Base-by-base conservation (phyloP, 2,113 vertebrate species). In the Heterotilapia buettikoferi region DNA sequence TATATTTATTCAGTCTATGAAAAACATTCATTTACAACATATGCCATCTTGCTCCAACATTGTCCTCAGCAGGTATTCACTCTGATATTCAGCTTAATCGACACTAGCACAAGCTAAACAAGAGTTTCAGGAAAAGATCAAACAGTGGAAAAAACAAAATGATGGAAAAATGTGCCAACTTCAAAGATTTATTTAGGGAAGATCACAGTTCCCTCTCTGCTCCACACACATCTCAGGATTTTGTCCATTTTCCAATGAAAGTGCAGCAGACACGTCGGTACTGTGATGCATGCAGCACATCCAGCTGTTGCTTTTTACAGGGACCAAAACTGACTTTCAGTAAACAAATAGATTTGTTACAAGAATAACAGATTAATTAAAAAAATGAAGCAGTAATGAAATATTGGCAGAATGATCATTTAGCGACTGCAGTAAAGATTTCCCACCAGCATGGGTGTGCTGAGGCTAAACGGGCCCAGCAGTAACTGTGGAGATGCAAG, bases 31-130 rank as follows among this genome's bases (percentile, higher is more conserved):
- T 38, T 66, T 21, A 21, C 19, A 43, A 73, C 24, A 43, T 0
- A 26, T 10, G 3, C 7, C 13, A 26, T 45, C 21, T 14, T 26
- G 68, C 3, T 18, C 12, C 38, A 73, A 26, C 43, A 5, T 13
- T n/a, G 19, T 8, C 61, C 31, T 38, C 2, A 0, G 18, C 61
- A 29, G 40, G 33, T 3, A 5, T 0, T 45, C 13, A 6, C 8
- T 8, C 63, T 40, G 61, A 66, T 6, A 66, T 66, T 19, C 14
- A 47, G 7, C 8, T 24, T 16, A 71, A 43, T 16, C 38, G 2
- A 71, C 66, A 43, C 66, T 1, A 29, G 2, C n/a, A 45, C 0
- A 6, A 10, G 40, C 9, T 47, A 45, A 45, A 21, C 6, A 16
- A 71, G n/a, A 16, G 38, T 76, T 47, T 1, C 5, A 12, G 43